These are phyloP conservation scores for Oryctolagus cuniculus DNA, from an alignment of 2,113 vertebrate species.

Conservation along the genomic window DNA sequence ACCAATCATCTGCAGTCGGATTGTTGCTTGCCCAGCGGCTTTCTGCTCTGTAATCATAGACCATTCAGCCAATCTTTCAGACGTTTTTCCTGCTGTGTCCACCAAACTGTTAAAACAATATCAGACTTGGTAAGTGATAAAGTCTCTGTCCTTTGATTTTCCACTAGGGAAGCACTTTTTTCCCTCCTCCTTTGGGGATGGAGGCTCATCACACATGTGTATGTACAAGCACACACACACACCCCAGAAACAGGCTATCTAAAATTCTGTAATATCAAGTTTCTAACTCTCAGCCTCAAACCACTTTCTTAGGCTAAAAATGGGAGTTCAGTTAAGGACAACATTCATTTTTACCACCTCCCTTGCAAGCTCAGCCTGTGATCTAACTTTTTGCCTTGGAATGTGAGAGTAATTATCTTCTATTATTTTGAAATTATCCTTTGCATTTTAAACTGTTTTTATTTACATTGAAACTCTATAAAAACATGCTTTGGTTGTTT, in stretches of 20 bases:
- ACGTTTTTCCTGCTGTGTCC: not conserved
- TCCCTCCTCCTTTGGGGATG: not conserved
- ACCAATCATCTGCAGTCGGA: not conserved
- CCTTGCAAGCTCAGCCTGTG: not conserved
- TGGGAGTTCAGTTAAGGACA: slow-evolving; percentile 23
- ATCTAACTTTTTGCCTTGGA: slow-evolving; percentile 29
- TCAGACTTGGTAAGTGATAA: not conserved
- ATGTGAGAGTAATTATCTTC: not conserved
- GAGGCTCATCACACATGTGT: not conserved
- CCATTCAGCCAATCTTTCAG: not conserved
- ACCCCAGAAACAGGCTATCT: accelerated
- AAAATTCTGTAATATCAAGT: not conserved
- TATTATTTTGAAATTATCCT: slow-evolving; percentile 37
- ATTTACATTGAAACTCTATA: not conserved
- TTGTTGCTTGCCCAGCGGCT: not conserved
- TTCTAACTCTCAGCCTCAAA: not conserved
- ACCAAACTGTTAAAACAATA: not conserved
- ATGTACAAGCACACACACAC: not conserved
- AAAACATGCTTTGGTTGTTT: not conserved
- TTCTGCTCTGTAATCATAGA: not conserved
- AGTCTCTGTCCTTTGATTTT: not conserved
- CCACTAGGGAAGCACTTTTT: not conserved
- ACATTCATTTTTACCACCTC: not conserved
- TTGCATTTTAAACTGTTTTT: not conserved
- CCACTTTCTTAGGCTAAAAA: not conserved